These are phyloP conservation scores for Columba janthina DNA, from an alignment of 2,113 vertebrate species.

Conservation along the genomic window DNA sequence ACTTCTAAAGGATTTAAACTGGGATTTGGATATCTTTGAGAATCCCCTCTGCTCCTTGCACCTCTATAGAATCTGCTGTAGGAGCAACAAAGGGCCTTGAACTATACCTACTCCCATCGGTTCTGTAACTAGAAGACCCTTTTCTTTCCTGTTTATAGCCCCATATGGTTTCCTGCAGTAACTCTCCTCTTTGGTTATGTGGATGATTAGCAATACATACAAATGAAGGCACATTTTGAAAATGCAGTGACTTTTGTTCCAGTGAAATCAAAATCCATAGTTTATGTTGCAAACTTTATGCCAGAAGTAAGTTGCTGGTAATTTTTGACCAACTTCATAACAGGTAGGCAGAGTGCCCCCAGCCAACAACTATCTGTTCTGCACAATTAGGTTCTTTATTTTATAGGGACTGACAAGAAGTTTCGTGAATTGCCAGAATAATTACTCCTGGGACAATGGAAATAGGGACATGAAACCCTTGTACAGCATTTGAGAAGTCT, in stretches of 20 bases:
- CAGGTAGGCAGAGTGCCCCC: background rate
- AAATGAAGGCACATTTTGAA: background rate
- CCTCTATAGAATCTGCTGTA: background rate
- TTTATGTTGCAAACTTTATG: background rate
- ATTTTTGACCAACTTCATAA: background rate
- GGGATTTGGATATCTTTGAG: background rate
- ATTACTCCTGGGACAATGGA: background rate
- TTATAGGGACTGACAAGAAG: background rate
- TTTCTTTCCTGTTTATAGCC: background rate
- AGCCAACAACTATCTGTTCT: background rate
- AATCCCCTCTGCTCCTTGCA: background rate
- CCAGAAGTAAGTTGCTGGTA: background rate
- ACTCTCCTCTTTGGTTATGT: background rate
- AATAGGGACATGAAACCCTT: background rate
- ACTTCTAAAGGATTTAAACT: background rate
- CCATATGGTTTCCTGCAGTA: background rate
- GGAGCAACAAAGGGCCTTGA: background rate
- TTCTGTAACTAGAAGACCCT: background rate
- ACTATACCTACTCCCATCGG: background rate
- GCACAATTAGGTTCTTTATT: constrained; percentile 30
- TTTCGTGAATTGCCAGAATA: constrained; percentile 24
- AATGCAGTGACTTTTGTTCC: background rate
- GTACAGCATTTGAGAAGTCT: background rate
- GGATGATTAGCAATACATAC: background rate
- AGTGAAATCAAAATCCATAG: background rate